A percentile compares a stretch with the other conserved stretches of the same genome.
Evolutionary conservation across 2,113 vertebrate genomes (phyloP).

Genomic region (Apus apus): DNA sequence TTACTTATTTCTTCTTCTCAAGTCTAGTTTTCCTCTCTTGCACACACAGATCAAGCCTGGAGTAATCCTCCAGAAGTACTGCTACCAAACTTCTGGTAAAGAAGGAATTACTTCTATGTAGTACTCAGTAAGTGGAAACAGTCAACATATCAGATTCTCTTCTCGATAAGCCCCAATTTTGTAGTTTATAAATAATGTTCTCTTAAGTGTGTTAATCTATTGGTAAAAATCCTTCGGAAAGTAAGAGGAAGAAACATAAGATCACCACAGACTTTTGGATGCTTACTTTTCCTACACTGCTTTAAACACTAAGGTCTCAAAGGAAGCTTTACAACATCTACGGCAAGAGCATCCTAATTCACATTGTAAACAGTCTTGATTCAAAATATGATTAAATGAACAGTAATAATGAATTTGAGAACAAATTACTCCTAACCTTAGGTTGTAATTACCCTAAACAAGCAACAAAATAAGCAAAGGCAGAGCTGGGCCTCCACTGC

Average conservation of each 20-base stretch:
- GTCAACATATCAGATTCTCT: not conserved
- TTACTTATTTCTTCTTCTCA: not conserved
- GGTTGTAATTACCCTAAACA: not conserved
- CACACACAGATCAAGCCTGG: not conserved
- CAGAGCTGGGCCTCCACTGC: not conserved
- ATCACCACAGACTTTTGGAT: not conserved
- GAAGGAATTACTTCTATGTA: not conserved
- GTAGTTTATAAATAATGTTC: not conserved
- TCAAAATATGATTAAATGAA: not conserved
- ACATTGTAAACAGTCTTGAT: not conserved
- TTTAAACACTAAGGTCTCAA: not conserved
- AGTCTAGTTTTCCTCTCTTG: not conserved
- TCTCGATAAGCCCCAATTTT: not conserved
- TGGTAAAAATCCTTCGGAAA: not conserved
- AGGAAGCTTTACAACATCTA: not conserved
- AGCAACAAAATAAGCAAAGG: not conserved
- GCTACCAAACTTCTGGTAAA: not conserved
- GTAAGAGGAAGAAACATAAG: not conserved
- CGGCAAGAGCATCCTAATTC: not conserved
- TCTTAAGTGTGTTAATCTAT: not conserved
- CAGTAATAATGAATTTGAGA: not conserved
- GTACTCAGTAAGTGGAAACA: not conserved
- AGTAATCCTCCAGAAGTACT: not conserved
- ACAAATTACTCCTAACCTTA: not conserved
- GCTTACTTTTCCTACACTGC: not conserved